A percentile compares a stretch with the other conserved stretches of the same genome.
phyloP scores from a whole-genome alignment of 2,113 vertebrate species.

The Sphaerodactylus townsendi region DNA sequence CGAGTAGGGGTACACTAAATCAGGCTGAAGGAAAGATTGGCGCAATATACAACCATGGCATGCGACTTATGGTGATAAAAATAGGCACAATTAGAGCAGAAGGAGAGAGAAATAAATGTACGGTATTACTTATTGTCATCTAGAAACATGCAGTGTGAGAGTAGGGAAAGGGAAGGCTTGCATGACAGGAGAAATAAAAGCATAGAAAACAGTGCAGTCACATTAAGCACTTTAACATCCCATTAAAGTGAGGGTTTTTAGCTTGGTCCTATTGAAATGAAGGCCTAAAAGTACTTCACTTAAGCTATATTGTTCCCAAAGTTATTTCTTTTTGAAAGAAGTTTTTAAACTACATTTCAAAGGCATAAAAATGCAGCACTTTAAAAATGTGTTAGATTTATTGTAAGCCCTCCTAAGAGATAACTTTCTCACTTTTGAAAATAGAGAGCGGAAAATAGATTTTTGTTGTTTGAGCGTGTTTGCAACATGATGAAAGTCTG shows the following conservation, averaged over 20 bases:
- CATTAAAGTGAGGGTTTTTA: neutral
- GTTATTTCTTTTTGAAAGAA: constrained; percentile 36
- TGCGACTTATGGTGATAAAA: no score
- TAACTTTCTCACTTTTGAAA: constrained; percentile 64
- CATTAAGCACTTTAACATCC: neutral
- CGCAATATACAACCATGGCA: neutral
- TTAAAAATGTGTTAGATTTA: constrained; percentile 56
- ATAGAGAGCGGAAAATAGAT: constrained; percentile 64
- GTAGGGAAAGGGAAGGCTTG: neutral
- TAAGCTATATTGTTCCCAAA: neutral
- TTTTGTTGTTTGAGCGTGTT: constrained; percentile 66
- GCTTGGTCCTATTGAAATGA: neutral
- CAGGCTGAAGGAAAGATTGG: no score
- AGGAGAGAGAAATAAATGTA: neutral
- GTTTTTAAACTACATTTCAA: constrained; percentile 61
- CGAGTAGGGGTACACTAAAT: no score
- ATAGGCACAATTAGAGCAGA: neutral
- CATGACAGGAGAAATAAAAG: neutral
- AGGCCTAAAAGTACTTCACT: neutral
- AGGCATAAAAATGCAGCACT: constrained; percentile 50
- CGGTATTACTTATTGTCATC: neutral
- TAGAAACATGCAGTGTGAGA: neutral
- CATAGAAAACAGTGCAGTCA: neutral
- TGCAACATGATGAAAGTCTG: constrained; percentile 59
- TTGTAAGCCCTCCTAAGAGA: constrained; percentile 68